phyloP scores from a whole-genome alignment of 2,888 invertebrate genomes.

The Leptinotarsa juncta region DNA sequence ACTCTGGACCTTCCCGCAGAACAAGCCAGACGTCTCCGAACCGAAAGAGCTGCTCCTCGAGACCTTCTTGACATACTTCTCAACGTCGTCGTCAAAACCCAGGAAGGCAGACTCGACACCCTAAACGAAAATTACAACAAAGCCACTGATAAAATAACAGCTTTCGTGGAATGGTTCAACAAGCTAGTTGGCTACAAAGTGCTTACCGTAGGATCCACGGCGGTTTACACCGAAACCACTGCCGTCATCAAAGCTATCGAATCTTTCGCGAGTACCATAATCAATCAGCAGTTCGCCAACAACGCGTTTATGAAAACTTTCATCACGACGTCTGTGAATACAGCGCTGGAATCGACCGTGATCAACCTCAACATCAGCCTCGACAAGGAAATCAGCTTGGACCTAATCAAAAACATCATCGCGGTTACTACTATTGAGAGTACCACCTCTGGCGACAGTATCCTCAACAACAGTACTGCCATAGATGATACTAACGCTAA shows the following conservation, averaged over 20 bases:
- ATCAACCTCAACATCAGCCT: neutral
- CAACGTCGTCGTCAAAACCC: conserved; percentile 9
- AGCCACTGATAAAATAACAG: neutral
- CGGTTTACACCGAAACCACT: neutral
- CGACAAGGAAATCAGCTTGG: neutral
- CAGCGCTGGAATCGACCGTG: neutral
- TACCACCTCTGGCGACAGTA: neutral
- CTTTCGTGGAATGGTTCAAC: conserved; percentile 1
- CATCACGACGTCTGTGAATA: neutral
- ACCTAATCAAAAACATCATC: neutral
- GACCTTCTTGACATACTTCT: neutral
- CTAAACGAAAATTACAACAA: neutral
- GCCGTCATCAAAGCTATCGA: neutral
- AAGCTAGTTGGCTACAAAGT: neutral
- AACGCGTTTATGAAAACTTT: neutral
- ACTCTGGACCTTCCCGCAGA: neutral
- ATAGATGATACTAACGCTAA: neutral
- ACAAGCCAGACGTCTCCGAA: neutral
- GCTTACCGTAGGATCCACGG: neutral
- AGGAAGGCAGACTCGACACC: neutral
- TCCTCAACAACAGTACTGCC: neutral
- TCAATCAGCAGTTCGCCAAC: neutral
- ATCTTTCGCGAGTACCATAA: neutral
- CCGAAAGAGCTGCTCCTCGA: neutral
- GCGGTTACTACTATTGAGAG: neutral